These are phyloP conservation scores for Zaprionus capensis DNA, from an alignment of 1,140 invertebrate genomes.

Conservation along the genomic window DNA sequence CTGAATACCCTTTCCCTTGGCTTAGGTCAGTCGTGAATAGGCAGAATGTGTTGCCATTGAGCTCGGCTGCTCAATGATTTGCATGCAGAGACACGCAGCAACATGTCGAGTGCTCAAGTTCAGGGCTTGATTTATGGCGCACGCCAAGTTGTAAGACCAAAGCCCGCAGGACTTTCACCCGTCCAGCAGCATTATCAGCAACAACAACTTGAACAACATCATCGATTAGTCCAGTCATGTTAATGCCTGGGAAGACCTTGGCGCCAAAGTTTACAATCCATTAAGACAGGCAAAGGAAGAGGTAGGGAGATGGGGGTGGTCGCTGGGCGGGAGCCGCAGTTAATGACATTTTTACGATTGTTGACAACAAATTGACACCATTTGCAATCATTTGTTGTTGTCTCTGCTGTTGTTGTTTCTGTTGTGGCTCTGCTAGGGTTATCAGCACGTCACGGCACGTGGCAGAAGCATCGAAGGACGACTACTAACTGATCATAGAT, in stretches of 20 bases:
- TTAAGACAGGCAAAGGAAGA: constrained; percentile 36
- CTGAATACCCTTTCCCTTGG: neutral
- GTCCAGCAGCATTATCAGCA: constrained; percentile 6
- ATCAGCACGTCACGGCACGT: constrained; percentile 60
- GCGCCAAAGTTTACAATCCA: constrained; percentile 72
- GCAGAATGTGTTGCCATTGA: constrained; percentile 24
- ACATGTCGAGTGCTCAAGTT: constrained; percentile 62
- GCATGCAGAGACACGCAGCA: constrained; percentile 61
- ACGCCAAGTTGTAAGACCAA: constrained; percentile 58
- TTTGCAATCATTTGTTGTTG: constrained; percentile 64
- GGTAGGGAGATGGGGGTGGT: constrained; percentile 1
- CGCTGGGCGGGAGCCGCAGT: constrained; percentile 36
- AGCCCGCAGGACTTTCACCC: constrained; percentile 34
- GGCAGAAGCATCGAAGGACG: constrained; percentile 44
- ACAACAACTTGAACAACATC: constrained; percentile 4
- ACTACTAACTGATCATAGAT: constrained; percentile 45
- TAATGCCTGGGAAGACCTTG: constrained; percentile 53
- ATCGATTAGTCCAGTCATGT: constrained; percentile 48
- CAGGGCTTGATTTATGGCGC: constrained; percentile 71
- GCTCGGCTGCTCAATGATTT: constrained; percentile 52
- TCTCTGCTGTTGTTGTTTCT: constrained; percentile 5
- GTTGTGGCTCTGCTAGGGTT: constrained; percentile 39
- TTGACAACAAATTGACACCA: constrained; percentile 79
- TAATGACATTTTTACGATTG: constrained; percentile 77
- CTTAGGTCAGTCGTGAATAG: constrained; percentile 16